Conservation (phyloP, 2,113 vertebrate species). For the Steatornis caripensis region DNA sequence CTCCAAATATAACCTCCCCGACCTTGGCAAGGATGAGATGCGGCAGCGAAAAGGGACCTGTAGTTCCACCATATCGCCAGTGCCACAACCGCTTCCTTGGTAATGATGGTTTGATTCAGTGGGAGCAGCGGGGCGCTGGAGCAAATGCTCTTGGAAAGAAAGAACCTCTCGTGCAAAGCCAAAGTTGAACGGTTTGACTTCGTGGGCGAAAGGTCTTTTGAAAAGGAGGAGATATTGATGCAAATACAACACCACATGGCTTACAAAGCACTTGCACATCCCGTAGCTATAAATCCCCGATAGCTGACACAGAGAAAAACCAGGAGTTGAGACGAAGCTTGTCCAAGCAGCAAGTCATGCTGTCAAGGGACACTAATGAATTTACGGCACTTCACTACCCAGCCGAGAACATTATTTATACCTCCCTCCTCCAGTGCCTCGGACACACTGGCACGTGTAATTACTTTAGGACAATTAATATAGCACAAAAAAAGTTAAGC, state of each 20-base stretch:
- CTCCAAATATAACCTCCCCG: neutral
- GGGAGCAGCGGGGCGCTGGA: neutral
- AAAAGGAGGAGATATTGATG: neutral
- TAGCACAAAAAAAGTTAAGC: neutral
- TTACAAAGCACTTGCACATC: neutral
- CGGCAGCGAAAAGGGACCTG: neutral
- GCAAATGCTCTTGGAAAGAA: neutral
- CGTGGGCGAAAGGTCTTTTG: neutral
- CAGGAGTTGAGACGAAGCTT: neutral
- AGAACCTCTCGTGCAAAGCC: neutral
- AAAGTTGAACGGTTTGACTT: neutral
- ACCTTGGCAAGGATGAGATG: neutral
- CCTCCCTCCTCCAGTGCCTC: neutral
- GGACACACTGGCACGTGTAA: rapidly evolving
- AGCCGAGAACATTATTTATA: neutral
- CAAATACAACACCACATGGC: rapidly evolving
- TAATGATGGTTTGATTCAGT: neutral
- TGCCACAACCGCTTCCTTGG: too few species aligned
- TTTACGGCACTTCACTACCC: neutral
- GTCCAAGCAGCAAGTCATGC: neutral
- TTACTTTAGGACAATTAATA: neutral
- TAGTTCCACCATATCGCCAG: rapidly evolving
- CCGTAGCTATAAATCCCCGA: neutral
- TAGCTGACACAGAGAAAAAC: neutral
- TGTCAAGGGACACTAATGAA: neutral